Evolutionary conservation across 2,888 invertebrate genomes (phyloP).

Genomic region (Dasypogon diadema): DNA sequence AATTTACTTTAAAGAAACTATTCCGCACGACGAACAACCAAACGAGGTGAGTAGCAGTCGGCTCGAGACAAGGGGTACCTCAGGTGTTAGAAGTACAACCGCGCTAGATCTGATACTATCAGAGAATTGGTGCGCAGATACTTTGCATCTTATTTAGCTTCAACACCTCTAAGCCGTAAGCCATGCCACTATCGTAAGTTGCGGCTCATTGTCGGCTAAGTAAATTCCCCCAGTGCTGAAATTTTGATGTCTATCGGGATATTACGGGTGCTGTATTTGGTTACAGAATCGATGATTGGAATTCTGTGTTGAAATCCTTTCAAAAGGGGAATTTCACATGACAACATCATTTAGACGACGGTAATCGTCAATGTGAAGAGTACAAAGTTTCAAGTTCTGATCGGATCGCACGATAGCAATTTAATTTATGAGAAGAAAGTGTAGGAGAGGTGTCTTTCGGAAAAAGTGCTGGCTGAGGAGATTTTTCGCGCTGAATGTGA

Average conservation of each 20-base stretch:
- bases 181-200: conserved; percentile 23
- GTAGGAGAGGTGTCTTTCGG: conserved; percentile 25
- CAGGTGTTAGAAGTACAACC: conserved; percentile 51
- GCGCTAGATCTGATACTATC: conserved; percentile 43
- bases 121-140: conserved; percentile 51
- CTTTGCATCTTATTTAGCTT: conserved; percentile 52
- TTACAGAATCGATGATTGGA: conserved; percentile 51
- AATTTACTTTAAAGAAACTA: conserved; percentile 50
- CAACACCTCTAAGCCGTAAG: conserved; percentile 41
- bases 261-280: conserved; percentile 50
- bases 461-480: not conserved
- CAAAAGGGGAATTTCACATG: conserved; percentile 37
- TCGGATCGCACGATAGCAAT: conserved; percentile 16
- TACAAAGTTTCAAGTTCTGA: not conserved
- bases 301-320: conserved; percentile 45
- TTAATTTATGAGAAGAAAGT: conserved; percentile 42
- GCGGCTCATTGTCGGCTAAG: conserved; percentile 45
- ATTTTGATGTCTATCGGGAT: conserved; percentile 49
- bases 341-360: conserved; percentile 44
- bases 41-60: conserved; percentile 37
- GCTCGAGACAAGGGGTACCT: conserved; percentile 39
- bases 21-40: conserved; percentile 40
- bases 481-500: not conserved
- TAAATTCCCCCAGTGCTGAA: conserved; percentile 48
- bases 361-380: not conserved